These are phyloP conservation scores for Ceyx erithaca DNA, from an alignment of 2,797 vertebrate species.

Conservation along the genomic window DNA sequence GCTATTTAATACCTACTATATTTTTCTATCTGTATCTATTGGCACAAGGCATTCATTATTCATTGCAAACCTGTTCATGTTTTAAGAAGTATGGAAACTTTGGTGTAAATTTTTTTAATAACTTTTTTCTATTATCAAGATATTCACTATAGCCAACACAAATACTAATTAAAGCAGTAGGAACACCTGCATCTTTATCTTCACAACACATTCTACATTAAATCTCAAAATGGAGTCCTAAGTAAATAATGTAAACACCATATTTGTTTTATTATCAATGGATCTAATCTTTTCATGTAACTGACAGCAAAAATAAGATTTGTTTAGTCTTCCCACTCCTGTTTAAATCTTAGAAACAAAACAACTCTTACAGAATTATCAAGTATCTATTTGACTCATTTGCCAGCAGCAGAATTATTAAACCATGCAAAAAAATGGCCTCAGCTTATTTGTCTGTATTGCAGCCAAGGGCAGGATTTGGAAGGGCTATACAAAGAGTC, in stretches of 20 bases:
- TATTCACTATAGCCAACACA: background rate
- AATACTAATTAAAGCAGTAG: background rate
- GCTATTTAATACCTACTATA: background rate
- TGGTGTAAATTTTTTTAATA: background rate
- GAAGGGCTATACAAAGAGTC: background rate
- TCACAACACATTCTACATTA: background rate
- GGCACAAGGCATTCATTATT: background rate
- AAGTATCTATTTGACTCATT: background rate
- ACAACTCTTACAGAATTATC: background rate
- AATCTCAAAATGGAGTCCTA: background rate
- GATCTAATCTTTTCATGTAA: background rate
- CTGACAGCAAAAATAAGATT: background rate
- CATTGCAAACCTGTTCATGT: background rate
- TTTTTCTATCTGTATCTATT: background rate
- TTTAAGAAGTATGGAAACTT: background rate
- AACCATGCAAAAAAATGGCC: background rate
- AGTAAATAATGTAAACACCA: background rate
- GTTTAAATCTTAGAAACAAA: background rate
- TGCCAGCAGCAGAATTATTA: background rate
- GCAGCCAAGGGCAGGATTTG: background rate
- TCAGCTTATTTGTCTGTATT: background rate
- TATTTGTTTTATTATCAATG: background rate
- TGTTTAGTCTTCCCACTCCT: background rate
- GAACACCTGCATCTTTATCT: background rate
- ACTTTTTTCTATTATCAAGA: rapidly evolving